These are phyloP conservation scores for Amphiprion clarkii DNA, from an alignment of 2,797 vertebrate genomes.

Conservation along the genomic window DNA sequence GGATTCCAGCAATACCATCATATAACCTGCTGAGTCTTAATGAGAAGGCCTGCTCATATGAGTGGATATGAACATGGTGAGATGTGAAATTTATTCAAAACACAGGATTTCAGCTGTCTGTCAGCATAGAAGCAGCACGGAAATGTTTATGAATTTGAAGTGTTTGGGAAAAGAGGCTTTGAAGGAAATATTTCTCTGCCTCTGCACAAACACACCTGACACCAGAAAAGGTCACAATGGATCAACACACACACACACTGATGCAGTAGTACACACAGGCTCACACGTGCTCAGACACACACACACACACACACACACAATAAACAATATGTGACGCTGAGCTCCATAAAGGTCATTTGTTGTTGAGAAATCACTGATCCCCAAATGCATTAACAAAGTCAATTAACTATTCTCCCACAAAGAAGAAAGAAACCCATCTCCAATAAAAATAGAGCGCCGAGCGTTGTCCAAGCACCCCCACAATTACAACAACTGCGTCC, in stretches of 20 bases:
- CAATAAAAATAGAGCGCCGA: slow-evolving; percentile 76
- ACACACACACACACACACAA: slow-evolving; percentile 42
- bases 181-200: slow-evolving; percentile 74
- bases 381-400: slow-evolving; percentile 85
- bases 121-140: slow-evolving; percentile 62
- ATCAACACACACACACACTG: slow-evolving; percentile 61
- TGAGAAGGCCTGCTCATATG: slow-evolving; percentile 84
- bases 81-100: slow-evolving; percentile 83
- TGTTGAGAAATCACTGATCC: slow-evolving; percentile 84
- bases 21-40: slow-evolving; percentile 88
- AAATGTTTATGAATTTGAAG: slow-evolving; percentile 81
- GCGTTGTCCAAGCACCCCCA: slow-evolving; percentile 74
- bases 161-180: slow-evolving; percentile 76
- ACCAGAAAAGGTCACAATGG: slow-evolving; percentile 78
- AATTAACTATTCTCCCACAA: slow-evolving; percentile 81
- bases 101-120: slow-evolving; percentile 77
- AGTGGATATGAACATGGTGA: slow-evolving; percentile 81
- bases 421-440: slow-evolving; percentile 80
- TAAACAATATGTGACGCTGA: slow-evolving; percentile 76
- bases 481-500: slow-evolving; percentile 80
- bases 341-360: slow-evolving; percentile 85
- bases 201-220: slow-evolving; percentile 77
- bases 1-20: slow-evolving; percentile 87
- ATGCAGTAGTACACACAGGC: slow-evolving; percentile 23
- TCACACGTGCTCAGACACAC: slow-evolving; percentile 24